phyloP scores from a whole-genome alignment of 2,888 invertebrate species.

The Drosophila fulvimacula region DNA sequence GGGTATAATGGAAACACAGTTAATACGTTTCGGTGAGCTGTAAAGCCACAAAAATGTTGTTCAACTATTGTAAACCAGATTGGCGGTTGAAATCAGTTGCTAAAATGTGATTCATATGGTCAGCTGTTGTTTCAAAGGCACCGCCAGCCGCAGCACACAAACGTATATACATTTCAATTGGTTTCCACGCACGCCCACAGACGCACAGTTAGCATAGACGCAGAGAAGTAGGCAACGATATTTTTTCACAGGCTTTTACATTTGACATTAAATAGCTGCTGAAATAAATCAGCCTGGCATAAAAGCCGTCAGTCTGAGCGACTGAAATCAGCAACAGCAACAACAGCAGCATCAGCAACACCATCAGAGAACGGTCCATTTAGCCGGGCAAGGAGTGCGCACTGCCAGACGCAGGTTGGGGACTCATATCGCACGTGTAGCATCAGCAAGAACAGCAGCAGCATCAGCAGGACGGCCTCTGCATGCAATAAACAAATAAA shows the following conservation, averaged over 20 bases:
- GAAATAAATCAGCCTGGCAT: constrained; percentile 68
- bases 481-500: constrained; percentile 77
- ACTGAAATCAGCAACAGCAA: constrained; percentile 33
- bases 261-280: constrained; percentile 74
- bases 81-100: constrained; percentile 31
- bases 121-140: constrained; percentile 39
- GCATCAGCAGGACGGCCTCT: constrained; percentile 35
- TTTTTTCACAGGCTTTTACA: constrained; percentile 36
- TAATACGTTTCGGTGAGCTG: constrained; percentile 24
- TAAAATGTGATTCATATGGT: constrained; percentile 30
- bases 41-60: constrained; percentile 27
- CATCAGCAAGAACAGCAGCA: constrained; percentile 33
- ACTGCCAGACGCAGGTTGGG: background rate
- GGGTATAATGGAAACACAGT: constrained; percentile 2
- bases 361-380: constrained; percentile 44
- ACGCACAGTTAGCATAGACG: constrained; percentile 9
- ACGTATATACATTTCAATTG: constrained; percentile 50
- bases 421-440: constrained; percentile 54
- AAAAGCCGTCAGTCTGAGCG: constrained; percentile 37
- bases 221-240: constrained; percentile 65
- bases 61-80: constrained; percentile 25
- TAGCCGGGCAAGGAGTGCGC: constrained; percentile 1
- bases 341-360: constrained; percentile 48
- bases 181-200: constrained; percentile 28
- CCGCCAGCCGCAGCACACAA: constrained; percentile 43